Evolutionary conservation across 2,113 vertebrate genomes (phyloP).

Genomic region (Glareola pratincola): DNA sequence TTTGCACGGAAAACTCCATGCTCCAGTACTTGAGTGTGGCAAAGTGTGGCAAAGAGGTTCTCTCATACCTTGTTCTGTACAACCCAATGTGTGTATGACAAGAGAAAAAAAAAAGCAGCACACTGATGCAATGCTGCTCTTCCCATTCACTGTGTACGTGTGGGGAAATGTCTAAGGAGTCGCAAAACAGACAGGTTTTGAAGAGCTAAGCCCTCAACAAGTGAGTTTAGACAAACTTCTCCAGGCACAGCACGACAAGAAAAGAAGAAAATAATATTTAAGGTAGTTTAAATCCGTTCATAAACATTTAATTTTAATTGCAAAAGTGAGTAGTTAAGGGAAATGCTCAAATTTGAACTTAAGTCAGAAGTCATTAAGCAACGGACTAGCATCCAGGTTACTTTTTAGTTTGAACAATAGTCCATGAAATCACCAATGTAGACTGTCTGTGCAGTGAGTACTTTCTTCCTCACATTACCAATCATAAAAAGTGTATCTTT

Average conservation of each 20-base stretch:
- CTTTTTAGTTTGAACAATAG: background rate
- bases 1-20: accelerated
- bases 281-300: background rate
- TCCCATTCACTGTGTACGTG: background rate
- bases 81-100: background rate
- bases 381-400: background rate
- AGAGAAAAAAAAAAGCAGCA: background rate
- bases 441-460: background rate
- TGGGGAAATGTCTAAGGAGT: background rate
- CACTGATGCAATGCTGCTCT: background rate
- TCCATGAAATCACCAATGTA: background rate
- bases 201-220: background rate
- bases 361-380: background rate
- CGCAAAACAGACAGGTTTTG: background rate
- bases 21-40: background rate
- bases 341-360: background rate
- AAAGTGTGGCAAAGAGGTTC: background rate
- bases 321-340: background rate
- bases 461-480: background rate
- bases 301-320: background rate
- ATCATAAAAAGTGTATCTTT: background rate
- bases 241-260: background rate
- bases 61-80: background rate
- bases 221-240: background rate
- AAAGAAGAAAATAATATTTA: background rate